phyloP scores from a whole-genome alignment of 2,113 vertebrate species.

The Arvicanthis niloticus region DNA sequence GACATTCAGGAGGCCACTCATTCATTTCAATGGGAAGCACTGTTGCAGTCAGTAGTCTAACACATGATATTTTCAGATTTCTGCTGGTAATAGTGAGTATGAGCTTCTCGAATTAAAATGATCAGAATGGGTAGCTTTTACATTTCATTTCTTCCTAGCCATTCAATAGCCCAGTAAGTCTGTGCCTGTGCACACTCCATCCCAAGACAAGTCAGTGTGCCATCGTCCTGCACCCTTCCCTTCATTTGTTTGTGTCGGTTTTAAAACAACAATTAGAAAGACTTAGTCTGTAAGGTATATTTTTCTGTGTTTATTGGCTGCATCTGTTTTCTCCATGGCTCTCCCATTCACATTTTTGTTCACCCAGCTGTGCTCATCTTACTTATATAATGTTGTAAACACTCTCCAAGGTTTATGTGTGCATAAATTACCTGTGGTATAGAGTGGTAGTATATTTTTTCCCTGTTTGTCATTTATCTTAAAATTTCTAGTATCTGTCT shows the following conservation, averaged over 20 bases:
- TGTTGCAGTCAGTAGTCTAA: not conserved
- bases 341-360: not conserved
- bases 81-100: not conserved
- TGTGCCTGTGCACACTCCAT: not conserved
- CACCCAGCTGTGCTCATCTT: conserved; percentile 17
- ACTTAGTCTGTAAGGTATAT: not conserved
- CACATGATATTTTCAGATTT: not conserved
- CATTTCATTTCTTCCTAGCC: not conserved
- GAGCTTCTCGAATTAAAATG: conserved; percentile 15
- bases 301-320: not conserved
- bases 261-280: not conserved
- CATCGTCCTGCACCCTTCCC: not conserved
- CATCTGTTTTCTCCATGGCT: conserved; percentile 22
- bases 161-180: not conserved
- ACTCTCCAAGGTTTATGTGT: not conserved
- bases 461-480: not conserved
- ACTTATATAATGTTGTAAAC: not conserved
- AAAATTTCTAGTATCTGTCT: conserved; percentile 37
- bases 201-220: not conserved
- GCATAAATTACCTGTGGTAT: not conserved
- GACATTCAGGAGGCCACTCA: not conserved
- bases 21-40: not conserved
- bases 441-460: conserved; percentile 13
- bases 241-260: not conserved
- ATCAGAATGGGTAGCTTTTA: not conserved